Conservation (phyloP, 2,888 invertebrate genomes). For the Marasmarcha lunaedactyla region DNA sequence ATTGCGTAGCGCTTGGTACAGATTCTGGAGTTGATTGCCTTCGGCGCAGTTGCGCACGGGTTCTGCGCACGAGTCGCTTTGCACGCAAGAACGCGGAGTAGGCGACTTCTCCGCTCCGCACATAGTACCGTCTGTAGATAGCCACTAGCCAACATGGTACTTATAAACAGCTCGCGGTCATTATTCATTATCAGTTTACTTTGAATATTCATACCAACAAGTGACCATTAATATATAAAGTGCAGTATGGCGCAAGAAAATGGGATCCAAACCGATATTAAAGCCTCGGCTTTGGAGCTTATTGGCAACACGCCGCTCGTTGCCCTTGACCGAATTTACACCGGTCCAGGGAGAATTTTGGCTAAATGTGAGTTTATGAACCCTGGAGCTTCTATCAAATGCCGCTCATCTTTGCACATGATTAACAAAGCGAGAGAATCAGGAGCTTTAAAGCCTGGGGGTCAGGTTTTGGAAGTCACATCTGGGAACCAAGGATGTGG, state of each 20-base stretch:
- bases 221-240: neutral
- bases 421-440: slow-evolving; percentile 33
- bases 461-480: slow-evolving; percentile 47
- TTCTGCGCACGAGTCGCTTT: neutral
- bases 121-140: neutral
- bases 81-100: neutral
- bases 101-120: neutral
- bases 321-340: slow-evolving; percentile 49
- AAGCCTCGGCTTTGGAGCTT: slow-evolving; percentile 49
- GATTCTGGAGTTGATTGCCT: too few species aligned
- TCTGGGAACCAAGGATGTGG: slow-evolving; percentile 62
- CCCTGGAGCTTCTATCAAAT: slow-evolving; percentile 56
- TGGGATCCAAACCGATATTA: slow-evolving; percentile 38
- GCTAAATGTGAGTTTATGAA: slow-evolving; percentile 65
- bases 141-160: neutral
- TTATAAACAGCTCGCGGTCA: neutral
- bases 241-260: slow-evolving; percentile 22
- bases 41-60: too few species aligned
- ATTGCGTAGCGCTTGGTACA: too few species aligned
- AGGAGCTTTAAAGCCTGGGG: slow-evolving; percentile 42
- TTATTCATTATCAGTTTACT: neutral
- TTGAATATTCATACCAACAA: neutral
- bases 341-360: slow-evolving; percentile 51
- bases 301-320: slow-evolving; percentile 58
- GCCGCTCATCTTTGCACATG: slow-evolving; percentile 52